Evolutionary conservation across 2,113 vertebrate genomes (phyloP), one percentile per base, ranked within the genome.

Genomic region (Tenrec ecaudatus): DNA sequence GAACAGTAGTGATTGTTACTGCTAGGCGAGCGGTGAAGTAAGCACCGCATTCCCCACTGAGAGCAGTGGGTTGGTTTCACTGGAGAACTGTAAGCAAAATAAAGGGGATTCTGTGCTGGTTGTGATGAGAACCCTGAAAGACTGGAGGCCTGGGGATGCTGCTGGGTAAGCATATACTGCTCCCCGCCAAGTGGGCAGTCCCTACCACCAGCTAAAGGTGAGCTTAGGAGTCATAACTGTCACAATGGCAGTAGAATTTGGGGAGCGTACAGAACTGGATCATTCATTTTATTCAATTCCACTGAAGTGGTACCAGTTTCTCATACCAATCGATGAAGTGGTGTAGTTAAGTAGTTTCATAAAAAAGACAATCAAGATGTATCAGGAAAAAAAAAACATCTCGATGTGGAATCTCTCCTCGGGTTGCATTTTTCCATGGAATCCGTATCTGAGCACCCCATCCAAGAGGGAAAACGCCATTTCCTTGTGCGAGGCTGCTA

Each of bases 401-500:
- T 2, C 86, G 90, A 57, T 86, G 73, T 83, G 77, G 86, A 86
- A 36, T 66, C 71, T 81, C 79, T 92, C 43, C 40, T 11, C 92
- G 96, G 85, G 47, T 94, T 97, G 47, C 76, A 14, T 43, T 33
- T 86, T 77, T 73, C 73, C 43, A 80, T 84, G 92, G 90, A n/a
- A 91, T 95, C 75, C 47, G 29, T 83, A 90, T 5, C 90, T 95
- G 90, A 89, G 43, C 77, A 95, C 40, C 47, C 83, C 17, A 33
- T 94, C 88, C 75, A 82, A 84, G 76, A 91, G 81, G 77, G 47
- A 90, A 96, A 97, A 94, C 82, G 78, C 81, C 3, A 0, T 89
- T 94, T 89, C 73, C 89, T 6, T 90, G 6, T 17, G 6, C 33
- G 79, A 38, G 80, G 64, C 73, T 87, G 75, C 69, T 75, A 53